Percentiles rank a stretch among this genome's conserved stretches.
phyloP scores from a whole-genome alignment of 2,888 invertebrate genomes.

The Spialia ferax region DNA sequence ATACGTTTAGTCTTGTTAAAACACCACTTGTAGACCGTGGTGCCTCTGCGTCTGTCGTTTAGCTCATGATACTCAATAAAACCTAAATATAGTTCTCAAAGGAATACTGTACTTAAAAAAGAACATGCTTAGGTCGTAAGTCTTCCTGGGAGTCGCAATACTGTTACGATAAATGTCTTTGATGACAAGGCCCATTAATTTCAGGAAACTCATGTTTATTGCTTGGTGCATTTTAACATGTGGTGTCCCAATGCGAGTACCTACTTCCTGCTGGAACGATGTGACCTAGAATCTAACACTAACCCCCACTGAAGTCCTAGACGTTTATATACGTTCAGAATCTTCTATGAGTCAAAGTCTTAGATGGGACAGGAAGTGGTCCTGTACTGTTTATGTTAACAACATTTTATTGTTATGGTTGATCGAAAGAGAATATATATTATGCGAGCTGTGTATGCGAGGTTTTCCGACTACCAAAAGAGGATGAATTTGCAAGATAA shows the following conservation, averaged over 20 bases:
- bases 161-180: slow-evolving; percentile 18
- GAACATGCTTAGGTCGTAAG: background rate
- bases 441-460: too few species aligned
- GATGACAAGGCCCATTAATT: slow-evolving; percentile 27
- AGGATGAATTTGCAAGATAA: too few species aligned
- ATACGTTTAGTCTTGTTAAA: too few species aligned
- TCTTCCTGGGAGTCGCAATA: slow-evolving; percentile 26
- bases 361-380: background rate
- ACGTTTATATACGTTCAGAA: slow-evolving; percentile 58
- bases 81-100: background rate
- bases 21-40: too few species aligned
- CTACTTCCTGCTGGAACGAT: slow-evolving; percentile 27
- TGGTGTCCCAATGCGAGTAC: slow-evolving; percentile 29
- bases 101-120: background rate
- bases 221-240: slow-evolving; percentile 27
- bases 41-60: too few species aligned
- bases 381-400: background rate
- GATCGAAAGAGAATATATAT: too few species aligned
- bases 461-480: too few species aligned
- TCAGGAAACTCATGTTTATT: slow-evolving; percentile 20
- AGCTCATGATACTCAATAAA: too few species aligned
- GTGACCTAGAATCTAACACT: slow-evolving; percentile 27
- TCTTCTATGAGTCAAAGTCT: background rate
- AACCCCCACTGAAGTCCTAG: slow-evolving; percentile 49
- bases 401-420: background rate